Percentiles rank a stretch among this genome's conserved stretches.
These are phyloP conservation scores for Phocides pigmalion DNA, from an alignment of 1,140 invertebrate genomes.

Conservation along the genomic window DNA sequence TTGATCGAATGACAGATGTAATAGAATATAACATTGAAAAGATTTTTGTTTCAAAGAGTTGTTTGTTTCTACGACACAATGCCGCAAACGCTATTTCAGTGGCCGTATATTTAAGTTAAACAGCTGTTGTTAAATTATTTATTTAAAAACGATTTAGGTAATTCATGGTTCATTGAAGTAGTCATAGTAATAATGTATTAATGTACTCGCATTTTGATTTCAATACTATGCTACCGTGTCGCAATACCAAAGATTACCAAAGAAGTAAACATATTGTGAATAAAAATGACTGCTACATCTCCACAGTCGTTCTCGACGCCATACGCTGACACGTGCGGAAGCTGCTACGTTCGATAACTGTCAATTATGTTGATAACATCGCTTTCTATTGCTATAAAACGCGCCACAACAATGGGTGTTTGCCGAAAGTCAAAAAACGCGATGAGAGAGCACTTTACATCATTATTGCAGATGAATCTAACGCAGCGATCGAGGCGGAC, in stretches of 20 bases:
- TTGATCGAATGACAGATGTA: conserved; percentile 22
- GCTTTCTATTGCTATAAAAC: conserved; percentile 40
- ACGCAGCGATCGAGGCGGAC: conserved; percentile 23
- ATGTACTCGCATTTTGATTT: no score
- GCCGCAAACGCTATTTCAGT: neutral
- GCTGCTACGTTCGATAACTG: conserved; percentile 24
- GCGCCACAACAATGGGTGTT: conserved; percentile 37
- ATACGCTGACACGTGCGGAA: conserved; percentile 16
- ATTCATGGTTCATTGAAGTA: neutral
- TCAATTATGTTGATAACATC: conserved; percentile 32
- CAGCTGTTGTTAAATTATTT: neutral
- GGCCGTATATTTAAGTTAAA: conserved; percentile 7
- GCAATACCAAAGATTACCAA: neutral
- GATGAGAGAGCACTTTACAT: conserved; percentile 40
- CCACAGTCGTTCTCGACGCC: conserved; percentile 3
- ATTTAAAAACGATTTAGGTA: neutral
- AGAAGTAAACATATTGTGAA: conserved; percentile 2
- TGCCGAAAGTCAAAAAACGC: conserved; percentile 42
- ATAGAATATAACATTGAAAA: conserved; percentile 31
- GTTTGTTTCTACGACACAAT: conserved; percentile 20
- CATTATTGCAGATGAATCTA: conserved; percentile 40
- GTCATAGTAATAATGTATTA: no score
- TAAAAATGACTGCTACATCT: conserved; percentile 16
- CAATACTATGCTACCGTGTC: neutral
- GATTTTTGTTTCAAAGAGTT: conserved; percentile 16